Conservation (phyloP, 1,140 invertebrate genomes). For the Cecropterus lyciades region DNA sequence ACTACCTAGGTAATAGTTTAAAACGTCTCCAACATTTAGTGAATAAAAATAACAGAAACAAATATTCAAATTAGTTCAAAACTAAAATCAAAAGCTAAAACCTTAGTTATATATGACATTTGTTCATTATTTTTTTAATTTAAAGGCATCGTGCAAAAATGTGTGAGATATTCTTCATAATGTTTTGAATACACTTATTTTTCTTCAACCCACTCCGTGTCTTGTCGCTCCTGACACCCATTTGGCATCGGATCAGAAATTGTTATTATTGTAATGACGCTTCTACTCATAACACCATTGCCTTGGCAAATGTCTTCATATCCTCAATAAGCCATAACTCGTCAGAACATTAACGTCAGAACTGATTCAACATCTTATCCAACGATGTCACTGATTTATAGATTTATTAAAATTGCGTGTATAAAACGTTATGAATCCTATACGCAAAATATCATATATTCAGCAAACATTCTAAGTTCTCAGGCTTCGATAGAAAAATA, state of each 20-base stretch:
- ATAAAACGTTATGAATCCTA: constrained; percentile 24
- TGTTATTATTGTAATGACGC: constrained; percentile 76
- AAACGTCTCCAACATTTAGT: too few species aligned
- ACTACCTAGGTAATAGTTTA: too few species aligned
- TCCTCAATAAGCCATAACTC: constrained; percentile 67
- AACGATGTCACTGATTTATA: constrained; percentile 59
- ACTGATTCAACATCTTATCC: constrained; percentile 45
- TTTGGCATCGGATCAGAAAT: constrained; percentile 73
- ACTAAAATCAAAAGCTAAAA: too few species aligned
- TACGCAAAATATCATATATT: constrained; percentile 29
- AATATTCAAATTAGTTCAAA: too few species aligned
- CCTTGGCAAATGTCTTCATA: constrained; percentile 70
- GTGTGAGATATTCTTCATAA: constrained; percentile 35
- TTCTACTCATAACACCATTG: constrained; percentile 75
- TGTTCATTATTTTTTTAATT: not conserved
- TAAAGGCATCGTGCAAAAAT: constrained; percentile 1
- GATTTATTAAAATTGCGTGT: constrained; percentile 27
- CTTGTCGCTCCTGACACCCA: constrained; percentile 55
- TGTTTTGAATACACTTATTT: constrained; percentile 59
- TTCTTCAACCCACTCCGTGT: constrained; percentile 52
- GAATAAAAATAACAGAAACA: too few species aligned
- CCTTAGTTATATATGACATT: not conserved
- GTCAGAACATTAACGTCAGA: constrained; percentile 67
- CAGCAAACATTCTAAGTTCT: constrained; percentile 26
- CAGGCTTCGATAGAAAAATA: constrained; percentile 49